These are phyloP conservation scores for Solen grandis DNA, from an alignment of 1,140 invertebrate species.

Conservation along the genomic window DNA sequence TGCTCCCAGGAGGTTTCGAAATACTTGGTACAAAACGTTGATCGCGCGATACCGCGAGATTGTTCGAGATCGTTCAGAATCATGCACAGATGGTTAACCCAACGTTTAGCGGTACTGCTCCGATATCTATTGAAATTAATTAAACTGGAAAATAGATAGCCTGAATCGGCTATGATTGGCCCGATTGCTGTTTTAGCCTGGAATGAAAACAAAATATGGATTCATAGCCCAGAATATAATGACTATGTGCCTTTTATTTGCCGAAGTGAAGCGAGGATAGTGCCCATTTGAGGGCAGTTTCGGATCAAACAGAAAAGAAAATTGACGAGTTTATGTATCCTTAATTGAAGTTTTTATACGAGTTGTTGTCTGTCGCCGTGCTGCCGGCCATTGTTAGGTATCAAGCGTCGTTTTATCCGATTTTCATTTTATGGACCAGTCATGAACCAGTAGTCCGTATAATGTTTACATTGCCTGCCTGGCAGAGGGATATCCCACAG, in stretches of 20 bases:
- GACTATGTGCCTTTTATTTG: conserved; percentile 56
- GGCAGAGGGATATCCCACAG: too few relatives aligned
- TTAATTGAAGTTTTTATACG: conserved; percentile 51
- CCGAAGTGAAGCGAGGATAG: conserved; percentile 43
- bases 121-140: conserved; percentile 59
- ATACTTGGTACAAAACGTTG: conserved; percentile 30
- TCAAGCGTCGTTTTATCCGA: too few relatives aligned
- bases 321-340: conserved; percentile 43
- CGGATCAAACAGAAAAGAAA: conserved; percentile 40
- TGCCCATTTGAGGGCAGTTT: conserved; percentile 26
- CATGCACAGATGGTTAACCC: conserved; percentile 56
- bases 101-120: conserved; percentile 32
- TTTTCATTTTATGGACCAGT: too few relatives aligned
- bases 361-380: too few relatives aligned
- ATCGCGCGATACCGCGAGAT: neutral
- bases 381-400: neutral
- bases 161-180: conserved; percentile 51
- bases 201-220: conserved; percentile 57
- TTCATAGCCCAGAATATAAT: conserved; percentile 52
- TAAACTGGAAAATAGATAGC: conserved; percentile 58
- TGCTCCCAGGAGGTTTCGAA: conserved; percentile 26
- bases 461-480: too few relatives aligned
- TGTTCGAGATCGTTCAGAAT: neutral
- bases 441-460: too few relatives aligned
- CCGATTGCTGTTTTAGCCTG: conserved; percentile 17